Percentiles rank a stretch among this genome's conserved stretches.
Evolutionary conservation across 2,797 vertebrate species (phyloP).

Genomic region (Karalla daura): DNA sequence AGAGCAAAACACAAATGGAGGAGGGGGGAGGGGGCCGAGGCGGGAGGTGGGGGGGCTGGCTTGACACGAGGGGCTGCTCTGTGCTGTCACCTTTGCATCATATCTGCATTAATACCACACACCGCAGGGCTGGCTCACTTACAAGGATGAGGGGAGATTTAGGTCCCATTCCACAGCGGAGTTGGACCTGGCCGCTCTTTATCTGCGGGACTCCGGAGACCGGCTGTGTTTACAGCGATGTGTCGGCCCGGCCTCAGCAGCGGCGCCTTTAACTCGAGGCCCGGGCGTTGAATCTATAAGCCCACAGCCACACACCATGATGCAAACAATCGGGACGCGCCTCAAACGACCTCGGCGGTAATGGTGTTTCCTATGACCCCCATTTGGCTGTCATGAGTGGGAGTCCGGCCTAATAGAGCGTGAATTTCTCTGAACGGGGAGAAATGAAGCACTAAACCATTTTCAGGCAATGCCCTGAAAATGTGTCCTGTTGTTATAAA

Average conservation of each 20-base stretch:
- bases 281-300: constrained; percentile 7
- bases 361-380: neutral
- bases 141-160: constrained; percentile 19
- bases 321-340: neutral
- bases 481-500: constrained; percentile 6
- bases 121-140: constrained; percentile 15
- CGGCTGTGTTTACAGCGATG: constrained; percentile 41
- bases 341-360: neutral
- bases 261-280: constrained; percentile 1
- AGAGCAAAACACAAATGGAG: constrained; percentile 50
- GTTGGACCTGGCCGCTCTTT: constrained; percentile 41
- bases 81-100: constrained; percentile 58
- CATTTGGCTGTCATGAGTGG: neutral
- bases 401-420: neutral
- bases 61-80: constrained; percentile 33
- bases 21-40: constrained; percentile 31
- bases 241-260: constrained; percentile 13
- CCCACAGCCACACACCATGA: neutral
- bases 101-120: constrained; percentile 60
- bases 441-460: constrained; percentile 10
- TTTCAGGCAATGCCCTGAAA: constrained; percentile 3
- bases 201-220: constrained; percentile 38
- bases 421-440: neutral
- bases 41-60: neutral
- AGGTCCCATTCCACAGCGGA: constrained; percentile 37